Evolutionary conservation across 2,113 vertebrate species (phyloP).

Genomic region (Centropus bengalensis): DNA sequence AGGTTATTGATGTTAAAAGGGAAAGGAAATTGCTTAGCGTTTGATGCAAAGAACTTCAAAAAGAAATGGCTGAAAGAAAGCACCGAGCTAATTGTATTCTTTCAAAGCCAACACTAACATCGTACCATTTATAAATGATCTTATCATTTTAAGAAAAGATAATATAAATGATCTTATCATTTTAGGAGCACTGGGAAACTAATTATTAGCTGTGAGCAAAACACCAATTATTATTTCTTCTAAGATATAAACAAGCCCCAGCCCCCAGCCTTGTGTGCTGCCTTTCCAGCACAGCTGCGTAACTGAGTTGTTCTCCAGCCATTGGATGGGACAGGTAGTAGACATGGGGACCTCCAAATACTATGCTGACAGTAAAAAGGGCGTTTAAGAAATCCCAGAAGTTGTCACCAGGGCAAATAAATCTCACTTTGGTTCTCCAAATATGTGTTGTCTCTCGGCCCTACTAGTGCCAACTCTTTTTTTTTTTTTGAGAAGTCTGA

Average conservation of each 20-base stretch:
- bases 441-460: background rate
- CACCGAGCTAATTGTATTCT: conserved; percentile 6
- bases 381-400: background rate
- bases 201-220: conserved; percentile 15
- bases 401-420: background rate
- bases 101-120: background rate
- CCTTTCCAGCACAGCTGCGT: background rate
- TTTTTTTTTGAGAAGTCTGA: background rate
- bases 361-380: background rate
- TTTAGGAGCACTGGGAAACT: background rate
- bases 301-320: background rate
- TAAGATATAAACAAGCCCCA: background rate
- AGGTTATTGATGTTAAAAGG: conserved; percentile 25
- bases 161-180: background rate
- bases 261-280: background rate
- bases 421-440: background rate
- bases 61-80: conserved; percentile 16
- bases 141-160: conserved; percentile 1
- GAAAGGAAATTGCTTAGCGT: conserved; percentile 35
- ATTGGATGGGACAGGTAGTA: rapidly evolving
- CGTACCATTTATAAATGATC: background rate
- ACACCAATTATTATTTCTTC: background rate
- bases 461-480: rapidly evolving
- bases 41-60: conserved; percentile 40
- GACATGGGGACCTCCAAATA: background rate